Conservation (phyloP, 2,113 vertebrate species). For the Lampris megalopsis region DNA sequence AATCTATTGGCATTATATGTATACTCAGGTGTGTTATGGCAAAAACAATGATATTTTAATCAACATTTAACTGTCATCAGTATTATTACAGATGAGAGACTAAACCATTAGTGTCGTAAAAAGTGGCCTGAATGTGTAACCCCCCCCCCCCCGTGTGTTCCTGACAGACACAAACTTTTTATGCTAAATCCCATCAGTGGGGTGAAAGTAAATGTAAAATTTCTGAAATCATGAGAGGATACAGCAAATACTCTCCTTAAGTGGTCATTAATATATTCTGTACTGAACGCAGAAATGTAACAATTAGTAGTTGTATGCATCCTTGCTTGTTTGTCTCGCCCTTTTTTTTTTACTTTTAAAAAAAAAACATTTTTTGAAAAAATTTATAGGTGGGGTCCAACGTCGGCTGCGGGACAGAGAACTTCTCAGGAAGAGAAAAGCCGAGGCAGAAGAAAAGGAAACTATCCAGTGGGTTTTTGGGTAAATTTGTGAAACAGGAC, state of each 20-base stretch:
- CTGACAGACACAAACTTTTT: not conserved
- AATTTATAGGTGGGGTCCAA: conserved; percentile 74
- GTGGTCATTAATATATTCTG: not conserved
- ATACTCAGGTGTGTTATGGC: not conserved
- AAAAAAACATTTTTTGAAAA: no score
- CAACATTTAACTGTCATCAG: not conserved
- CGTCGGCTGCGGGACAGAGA: conserved; percentile 87
- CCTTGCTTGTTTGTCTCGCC: not conserved
- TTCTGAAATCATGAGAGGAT: not conserved
- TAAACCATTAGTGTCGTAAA: not conserved
- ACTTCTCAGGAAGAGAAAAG: conserved; percentile 89
- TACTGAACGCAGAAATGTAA: not conserved
- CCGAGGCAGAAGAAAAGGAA: conserved; percentile 87
- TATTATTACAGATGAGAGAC: not conserved
- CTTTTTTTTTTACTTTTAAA: no score
- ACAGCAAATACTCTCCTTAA: not conserved
- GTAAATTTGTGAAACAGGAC: conserved; percentile 80
- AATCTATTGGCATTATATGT: not conserved
- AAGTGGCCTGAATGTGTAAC: not conserved
- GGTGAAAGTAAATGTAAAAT: not conserved
- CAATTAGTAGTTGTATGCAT: not conserved
- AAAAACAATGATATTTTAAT: not conserved
- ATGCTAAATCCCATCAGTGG: not conserved
- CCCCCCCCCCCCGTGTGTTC: not conserved
- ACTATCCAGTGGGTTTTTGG: conserved; percentile 86